These are phyloP conservation scores for Eurois occulta DNA, from an alignment of 2,888 invertebrate species.

Conservation along the genomic window DNA sequence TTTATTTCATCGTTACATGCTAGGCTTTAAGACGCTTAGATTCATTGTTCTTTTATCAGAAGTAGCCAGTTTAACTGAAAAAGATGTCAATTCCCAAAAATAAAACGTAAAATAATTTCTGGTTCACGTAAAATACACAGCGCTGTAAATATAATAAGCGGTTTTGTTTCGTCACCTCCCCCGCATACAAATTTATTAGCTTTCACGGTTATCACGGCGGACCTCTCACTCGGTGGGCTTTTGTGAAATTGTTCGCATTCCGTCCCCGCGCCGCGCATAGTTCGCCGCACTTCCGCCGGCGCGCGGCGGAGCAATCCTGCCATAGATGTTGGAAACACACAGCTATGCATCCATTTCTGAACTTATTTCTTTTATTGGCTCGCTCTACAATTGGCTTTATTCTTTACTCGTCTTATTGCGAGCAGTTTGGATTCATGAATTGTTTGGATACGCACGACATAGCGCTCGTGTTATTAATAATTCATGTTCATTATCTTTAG, in stretches of 20 bases:
- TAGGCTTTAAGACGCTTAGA: neutral
- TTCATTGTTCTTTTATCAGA: slow-evolving; percentile 6
- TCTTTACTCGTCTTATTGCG: slow-evolving; percentile 67
- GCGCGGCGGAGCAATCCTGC: slow-evolving; percentile 70
- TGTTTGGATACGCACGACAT: slow-evolving; percentile 65
- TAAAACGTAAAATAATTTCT: slow-evolving; percentile 45
- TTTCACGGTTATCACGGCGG: slow-evolving; percentile 84
- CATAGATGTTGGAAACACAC: slow-evolving; percentile 80
- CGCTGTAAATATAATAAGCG: slow-evolving; percentile 74
- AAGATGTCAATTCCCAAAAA: slow-evolving; percentile 45
- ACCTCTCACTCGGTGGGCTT: slow-evolving; percentile 85
- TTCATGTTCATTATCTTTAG: slow-evolving; percentile 70
- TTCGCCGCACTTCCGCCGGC: slow-evolving; percentile 79
- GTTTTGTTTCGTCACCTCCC: slow-evolving; percentile 81
- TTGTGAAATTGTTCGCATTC: slow-evolving; percentile 87
- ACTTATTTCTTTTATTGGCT: slow-evolving; percentile 74
- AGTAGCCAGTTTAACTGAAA: neutral
- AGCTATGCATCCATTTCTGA: slow-evolving; percentile 74
- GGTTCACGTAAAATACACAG: slow-evolving; percentile 44
- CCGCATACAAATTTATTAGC: slow-evolving; percentile 86
- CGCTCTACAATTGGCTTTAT: slow-evolving; percentile 71
- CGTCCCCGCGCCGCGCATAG: slow-evolving; percentile 80
- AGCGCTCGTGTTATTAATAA: slow-evolving; percentile 65
- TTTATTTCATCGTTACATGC: neutral
- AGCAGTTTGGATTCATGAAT: slow-evolving; percentile 66